Conservation (phyloP, 2,888 invertebrate genomes). For the Drosophila picticornis region DNA sequence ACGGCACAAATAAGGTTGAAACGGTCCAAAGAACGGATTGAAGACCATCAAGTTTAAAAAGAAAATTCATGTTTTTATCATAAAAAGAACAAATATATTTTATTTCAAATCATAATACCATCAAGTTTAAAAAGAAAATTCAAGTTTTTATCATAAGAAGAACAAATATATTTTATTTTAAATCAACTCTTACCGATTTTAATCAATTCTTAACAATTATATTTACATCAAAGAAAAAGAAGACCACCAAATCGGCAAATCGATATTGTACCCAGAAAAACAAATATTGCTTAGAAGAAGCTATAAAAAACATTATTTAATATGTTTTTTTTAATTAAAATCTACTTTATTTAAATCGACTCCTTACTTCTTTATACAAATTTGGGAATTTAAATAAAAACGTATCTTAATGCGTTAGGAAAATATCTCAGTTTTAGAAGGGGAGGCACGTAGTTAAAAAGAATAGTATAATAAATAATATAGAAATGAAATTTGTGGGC, state of each 20-base stretch:
- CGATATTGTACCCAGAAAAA: neutral
- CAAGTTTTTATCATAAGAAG: neutral
- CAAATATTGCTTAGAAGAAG: neutral
- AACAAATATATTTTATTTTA: neutral
- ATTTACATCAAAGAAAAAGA: neutral
- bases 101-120: constrained; percentile 4
- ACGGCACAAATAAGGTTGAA: constrained; percentile 32
- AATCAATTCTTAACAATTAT: neutral
- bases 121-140: constrained; percentile 24
- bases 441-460: neutral
- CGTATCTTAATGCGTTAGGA: neutral
- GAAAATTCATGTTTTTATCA: constrained; percentile 7
- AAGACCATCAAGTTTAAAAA: constrained; percentile 17
- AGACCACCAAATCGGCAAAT: neutral
- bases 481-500: constrained; percentile 9
- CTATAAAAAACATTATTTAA: neutral
- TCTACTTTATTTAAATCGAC: neutral
- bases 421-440: neutral
- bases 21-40: neutral
- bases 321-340: neutral
- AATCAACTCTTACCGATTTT: neutral
- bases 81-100: neutral
- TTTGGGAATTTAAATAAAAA: neutral
- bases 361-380: neutral
- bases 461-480: constrained; percentile 13